Evolutionary conservation across 2,888 invertebrate species (phyloP).

Genomic region (Patella ulyssiponensis): DNA sequence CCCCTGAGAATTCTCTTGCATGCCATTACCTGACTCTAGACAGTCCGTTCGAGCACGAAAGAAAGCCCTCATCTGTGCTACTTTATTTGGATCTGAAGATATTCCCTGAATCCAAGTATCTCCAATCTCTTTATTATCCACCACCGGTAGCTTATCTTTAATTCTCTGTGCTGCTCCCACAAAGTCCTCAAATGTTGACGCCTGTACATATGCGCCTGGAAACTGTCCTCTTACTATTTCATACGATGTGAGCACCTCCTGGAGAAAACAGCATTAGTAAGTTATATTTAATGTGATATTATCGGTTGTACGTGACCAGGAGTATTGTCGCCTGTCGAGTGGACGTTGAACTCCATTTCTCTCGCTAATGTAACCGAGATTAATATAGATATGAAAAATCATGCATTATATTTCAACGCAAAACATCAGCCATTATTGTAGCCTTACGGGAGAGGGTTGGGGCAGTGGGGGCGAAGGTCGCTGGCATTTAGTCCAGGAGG

Average conservation of each 20-base stretch:
- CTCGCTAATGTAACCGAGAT: too few relatives aligned
- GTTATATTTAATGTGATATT: too few relatives aligned
- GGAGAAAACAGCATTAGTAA: neutral
- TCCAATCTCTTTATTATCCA: slow-evolving; percentile 58
- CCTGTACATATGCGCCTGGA: slow-evolving; percentile 53
- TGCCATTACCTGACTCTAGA: slow-evolving; percentile 17
- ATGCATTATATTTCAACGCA: too few relatives aligned
- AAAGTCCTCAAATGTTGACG: slow-evolving; percentile 60
- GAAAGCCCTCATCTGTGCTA: slow-evolving; percentile 53
- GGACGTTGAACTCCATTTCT: too few relatives aligned
- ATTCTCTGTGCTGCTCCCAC: slow-evolving; percentile 41
- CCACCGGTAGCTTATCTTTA: slow-evolving; percentile 47
- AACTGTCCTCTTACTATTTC: slow-evolving; percentile 61
- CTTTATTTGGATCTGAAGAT: slow-evolving; percentile 63
- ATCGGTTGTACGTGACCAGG: too few relatives aligned
- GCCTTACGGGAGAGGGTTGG: too few relatives aligned
- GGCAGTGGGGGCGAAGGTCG: too few relatives aligned
- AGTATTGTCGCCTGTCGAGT: too few relatives aligned
- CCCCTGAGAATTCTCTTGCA: neutral
- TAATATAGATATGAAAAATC: too few relatives aligned
- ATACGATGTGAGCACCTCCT: slow-evolving; percentile 61
- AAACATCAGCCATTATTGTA: too few relatives aligned
- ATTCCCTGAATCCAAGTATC: slow-evolving; percentile 68
- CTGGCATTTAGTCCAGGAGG: too few relatives aligned
- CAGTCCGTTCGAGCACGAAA: slow-evolving; percentile 48